Base-by-base conservation (phyloP, 1,140 invertebrate species). In the Pissodes strobi region DNA sequence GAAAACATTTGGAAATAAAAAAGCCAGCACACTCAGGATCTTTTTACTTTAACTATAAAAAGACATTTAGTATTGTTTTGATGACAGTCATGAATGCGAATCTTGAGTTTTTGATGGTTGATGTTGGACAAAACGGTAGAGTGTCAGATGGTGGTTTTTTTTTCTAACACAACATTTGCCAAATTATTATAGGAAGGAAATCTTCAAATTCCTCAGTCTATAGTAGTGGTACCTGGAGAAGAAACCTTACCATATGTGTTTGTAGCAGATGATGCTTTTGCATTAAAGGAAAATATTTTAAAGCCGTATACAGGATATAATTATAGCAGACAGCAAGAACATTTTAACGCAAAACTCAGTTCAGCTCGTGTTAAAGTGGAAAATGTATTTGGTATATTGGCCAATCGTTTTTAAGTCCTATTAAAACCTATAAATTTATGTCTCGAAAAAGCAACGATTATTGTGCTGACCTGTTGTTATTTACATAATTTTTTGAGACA, bases 1-100 rank as follows among this genome's bases (percentile, higher is more conserved):
- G 79, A 12, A 81, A 80, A 53, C 79, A 80, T 58, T 67, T 80
- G 22, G 63, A 72, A 64, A 73, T 81, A 34, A 65, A 73, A 59
- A 61, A 66, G 25, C 71, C 72, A 15, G 17, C n/a, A 15, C 30
- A 67, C 49, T 72, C 72, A 69, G 76, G 78, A 58, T 76, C 73
- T 12, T 64, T 72, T 1, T 71, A 67, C 65, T 76, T 69, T 37
- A 77, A 77, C 64, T 77, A 75, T 49, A 73, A 72, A 38, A 4
- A 62, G 12, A 74, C 59, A 52, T 77, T 74, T 61, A 73, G 72
- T 13, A 72, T 80, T 10, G 43, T 74, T 13, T 43, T 57, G n/a
- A 12, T 57, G 30, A 17, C 49, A 27, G 27, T 52, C 10, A 27
- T 21, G 9, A 25, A 52, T 15, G 9, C 49, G 3, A 52, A 52